These are phyloP conservation scores for Phortica variegata DNA, from an alignment of 1,140 invertebrate species.

Conservation along the genomic window DNA sequence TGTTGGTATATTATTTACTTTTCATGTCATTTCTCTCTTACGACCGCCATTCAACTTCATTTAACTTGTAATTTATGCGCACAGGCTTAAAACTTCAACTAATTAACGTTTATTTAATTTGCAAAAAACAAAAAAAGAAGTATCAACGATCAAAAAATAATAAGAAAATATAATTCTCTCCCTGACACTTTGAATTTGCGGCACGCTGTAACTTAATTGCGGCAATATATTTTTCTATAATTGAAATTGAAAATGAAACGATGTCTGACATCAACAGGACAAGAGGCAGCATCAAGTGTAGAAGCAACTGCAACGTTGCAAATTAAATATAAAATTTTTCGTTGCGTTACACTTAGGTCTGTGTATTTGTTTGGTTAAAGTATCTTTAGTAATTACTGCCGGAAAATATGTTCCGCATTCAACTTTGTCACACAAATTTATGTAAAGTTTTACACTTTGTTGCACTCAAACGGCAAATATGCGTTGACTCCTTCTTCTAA, in stretches of 20 bases:
- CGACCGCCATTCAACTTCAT: constrained; percentile 30
- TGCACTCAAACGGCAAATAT: constrained; percentile 24
- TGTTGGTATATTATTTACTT: constrained; percentile 11
- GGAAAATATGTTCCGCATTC: constrained; percentile 39
- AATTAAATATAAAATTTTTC: constrained; percentile 46
- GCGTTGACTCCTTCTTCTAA: neutral
- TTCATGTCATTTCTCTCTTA: neutral
- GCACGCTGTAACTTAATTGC: constrained; percentile 27
- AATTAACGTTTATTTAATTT: constrained; percentile 51
- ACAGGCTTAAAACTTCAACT: constrained; percentile 42
- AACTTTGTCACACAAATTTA: constrained; percentile 46
- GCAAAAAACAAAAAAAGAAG: constrained; percentile 7
- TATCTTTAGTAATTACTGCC: constrained; percentile 37
- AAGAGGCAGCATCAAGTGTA: too few relatives aligned
- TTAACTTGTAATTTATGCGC: constrained; percentile 39
- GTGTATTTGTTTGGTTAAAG: constrained; percentile 5
- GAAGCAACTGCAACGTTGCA: too few relatives aligned
- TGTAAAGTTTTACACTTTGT: constrained; percentile 50
- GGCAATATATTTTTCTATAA: constrained; percentile 32
- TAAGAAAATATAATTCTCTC: too few relatives aligned
- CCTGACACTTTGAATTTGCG: too few relatives aligned
- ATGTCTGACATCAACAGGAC: too few relatives aligned
- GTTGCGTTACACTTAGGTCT: constrained; percentile 1
- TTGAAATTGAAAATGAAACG: constrained; percentile 53
- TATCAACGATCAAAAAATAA: neutral